A percentile compares a stretch with the other conserved stretches of the same genome.
These are phyloP conservation scores for Cheiracanthium punctorium DNA, from an alignment of 2,888 invertebrate genomes.

Conservation along the genomic window DNA sequence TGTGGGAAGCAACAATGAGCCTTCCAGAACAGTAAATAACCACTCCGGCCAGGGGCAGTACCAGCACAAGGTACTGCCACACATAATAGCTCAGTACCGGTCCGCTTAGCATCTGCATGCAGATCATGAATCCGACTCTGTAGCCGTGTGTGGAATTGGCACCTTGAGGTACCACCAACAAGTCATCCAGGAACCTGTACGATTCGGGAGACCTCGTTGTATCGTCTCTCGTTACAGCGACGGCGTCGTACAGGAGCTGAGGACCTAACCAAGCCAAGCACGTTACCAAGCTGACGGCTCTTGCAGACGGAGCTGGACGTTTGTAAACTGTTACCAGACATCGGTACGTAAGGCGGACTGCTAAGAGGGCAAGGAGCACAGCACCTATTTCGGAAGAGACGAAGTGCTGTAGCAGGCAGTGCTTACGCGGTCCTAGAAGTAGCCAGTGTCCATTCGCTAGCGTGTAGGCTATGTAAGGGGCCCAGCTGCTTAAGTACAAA, in stretches of 20 bases:
- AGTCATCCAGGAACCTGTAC: slow-evolving; percentile 63
- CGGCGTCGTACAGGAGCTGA: slow-evolving; percentile 64
- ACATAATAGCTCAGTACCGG: slow-evolving; percentile 63
- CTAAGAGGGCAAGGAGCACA: slow-evolving; percentile 57
- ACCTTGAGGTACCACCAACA: slow-evolving; percentile 54
- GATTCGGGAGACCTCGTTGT: slow-evolving; percentile 47
- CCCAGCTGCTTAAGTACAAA: slow-evolving; percentile 66
- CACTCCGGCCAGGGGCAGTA: slow-evolving; percentile 51
- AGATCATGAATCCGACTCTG: slow-evolving; percentile 69
- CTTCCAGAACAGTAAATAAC: slow-evolving; percentile 61
- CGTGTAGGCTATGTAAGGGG: slow-evolving; percentile 67
- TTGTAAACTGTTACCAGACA: slow-evolving; percentile 52
- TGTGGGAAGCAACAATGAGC: slow-evolving; percentile 43
- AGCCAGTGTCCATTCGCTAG: slow-evolving; percentile 68
- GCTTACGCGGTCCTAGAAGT: slow-evolving; percentile 54
- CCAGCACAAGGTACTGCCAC: slow-evolving; percentile 64
- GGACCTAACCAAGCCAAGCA: slow-evolving; percentile 68
- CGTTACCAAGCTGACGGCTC: slow-evolving; percentile 55
- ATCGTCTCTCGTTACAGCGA: slow-evolving; percentile 61
- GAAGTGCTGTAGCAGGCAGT: slow-evolving; percentile 68
- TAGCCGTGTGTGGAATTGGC: slow-evolving; percentile 60
- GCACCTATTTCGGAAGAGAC: slow-evolving; percentile 64
- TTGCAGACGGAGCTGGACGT: slow-evolving; percentile 47
- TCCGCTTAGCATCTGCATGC: slow-evolving; percentile 63
- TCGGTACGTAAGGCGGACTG: slow-evolving; percentile 54